These are phyloP conservation scores for Hartigia nigra DNA, from an alignment of 2,888 invertebrate genomes.

Conservation along the genomic window DNA sequence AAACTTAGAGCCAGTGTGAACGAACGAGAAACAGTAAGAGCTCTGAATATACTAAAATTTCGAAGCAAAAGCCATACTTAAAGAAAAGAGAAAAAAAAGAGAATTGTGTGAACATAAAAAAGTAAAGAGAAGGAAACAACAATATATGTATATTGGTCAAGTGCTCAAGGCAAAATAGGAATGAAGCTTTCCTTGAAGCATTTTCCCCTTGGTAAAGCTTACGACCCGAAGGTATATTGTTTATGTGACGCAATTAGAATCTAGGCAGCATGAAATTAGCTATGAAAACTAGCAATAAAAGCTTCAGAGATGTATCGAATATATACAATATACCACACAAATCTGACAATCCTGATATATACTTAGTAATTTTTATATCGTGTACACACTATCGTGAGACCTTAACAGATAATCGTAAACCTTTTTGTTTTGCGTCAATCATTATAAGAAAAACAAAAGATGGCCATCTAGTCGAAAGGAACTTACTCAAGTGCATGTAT, in stretches of 20 bases:
- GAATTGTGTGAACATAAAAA: neutral
- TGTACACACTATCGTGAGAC: neutral
- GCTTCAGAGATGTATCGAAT: neutral
- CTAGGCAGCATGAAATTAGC: neutral
- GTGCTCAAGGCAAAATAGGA: too few relatives aligned
- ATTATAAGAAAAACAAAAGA: neutral
- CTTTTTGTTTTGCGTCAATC: neutral
- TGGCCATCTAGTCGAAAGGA: neutral
- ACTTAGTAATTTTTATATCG: neutral
- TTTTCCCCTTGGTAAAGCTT: too few relatives aligned
- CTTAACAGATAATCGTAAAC: neutral
- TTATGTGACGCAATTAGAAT: neutral
- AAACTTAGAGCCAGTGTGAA: neutral
- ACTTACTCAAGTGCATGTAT: conserved; percentile 82
- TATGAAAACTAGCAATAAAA: neutral
- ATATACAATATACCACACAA: neutral
- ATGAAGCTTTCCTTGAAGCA: too few relatives aligned
- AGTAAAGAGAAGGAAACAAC: neutral
- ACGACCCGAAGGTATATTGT: too few relatives aligned
- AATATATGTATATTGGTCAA: neutral
- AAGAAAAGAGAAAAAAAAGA: neutral
- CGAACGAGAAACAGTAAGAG: neutral
- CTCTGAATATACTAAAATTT: neutral
- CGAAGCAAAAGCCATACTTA: neutral
- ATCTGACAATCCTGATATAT: neutral